Conservation (phyloP, 2,113 vertebrate species). For the Talpa occidentalis region DNA sequence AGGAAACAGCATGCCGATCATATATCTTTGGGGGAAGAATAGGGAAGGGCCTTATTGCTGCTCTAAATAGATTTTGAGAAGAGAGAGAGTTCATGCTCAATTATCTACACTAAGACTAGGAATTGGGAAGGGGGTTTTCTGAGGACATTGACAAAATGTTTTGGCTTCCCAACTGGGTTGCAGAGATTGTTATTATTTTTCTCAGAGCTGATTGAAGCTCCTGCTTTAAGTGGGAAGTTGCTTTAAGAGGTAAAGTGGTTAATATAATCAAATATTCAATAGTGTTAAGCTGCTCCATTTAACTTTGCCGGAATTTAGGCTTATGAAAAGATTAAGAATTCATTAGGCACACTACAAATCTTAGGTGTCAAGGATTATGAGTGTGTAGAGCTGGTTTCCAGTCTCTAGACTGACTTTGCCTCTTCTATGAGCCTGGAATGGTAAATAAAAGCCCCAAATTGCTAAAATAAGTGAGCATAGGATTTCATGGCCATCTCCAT, state of each 20-base stretch:
- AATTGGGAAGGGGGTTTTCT: neutral
- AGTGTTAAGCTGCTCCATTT: neutral
- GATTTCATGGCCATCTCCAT: neutral
- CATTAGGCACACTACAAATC: conserved; percentile 1
- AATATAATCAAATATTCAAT: conserved; percentile 22
- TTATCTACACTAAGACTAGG: neutral
- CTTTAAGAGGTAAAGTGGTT: conserved; percentile 49
- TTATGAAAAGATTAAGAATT: conserved; percentile 47
- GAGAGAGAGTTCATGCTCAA: neutral
- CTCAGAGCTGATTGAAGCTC: neutral
- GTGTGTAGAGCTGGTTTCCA: neutral
- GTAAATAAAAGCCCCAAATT: conserved; percentile 38
- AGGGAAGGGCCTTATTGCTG: neutral
- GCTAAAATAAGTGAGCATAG: neutral
- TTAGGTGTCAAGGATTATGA: conserved; percentile 41
- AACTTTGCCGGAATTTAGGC: conserved; percentile 54
- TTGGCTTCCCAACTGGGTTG: neutral
- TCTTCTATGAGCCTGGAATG: neutral
- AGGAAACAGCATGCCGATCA: neutral
- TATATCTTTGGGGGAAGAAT: neutral
- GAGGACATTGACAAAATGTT: neutral
- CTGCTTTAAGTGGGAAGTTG: neutral
- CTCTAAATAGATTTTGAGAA: neutral
- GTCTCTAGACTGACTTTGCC: neutral
- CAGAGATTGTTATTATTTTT: neutral